These are phyloP conservation scores for Typhlomys cinereus DNA, from an alignment of 2,113 vertebrate genomes.

Conservation along the genomic window DNA sequence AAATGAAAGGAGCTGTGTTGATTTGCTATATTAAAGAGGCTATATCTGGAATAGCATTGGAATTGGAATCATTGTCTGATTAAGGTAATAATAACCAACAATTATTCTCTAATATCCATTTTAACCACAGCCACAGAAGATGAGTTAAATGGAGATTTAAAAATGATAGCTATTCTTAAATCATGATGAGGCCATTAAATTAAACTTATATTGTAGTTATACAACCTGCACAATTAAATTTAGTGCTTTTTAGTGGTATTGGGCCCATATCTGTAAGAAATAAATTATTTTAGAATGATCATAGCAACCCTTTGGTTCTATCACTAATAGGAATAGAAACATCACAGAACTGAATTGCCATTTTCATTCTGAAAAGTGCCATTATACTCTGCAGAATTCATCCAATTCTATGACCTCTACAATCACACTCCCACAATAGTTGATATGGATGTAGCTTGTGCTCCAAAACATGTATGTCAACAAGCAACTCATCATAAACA, in stretches of 20 bases:
- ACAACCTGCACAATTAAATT: neutral
- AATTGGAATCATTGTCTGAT: neutral
- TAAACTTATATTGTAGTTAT: neutral
- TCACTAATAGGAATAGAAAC: neutral
- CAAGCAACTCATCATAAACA: neutral
- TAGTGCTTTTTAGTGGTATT: constrained; percentile 2
- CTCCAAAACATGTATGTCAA: neutral
- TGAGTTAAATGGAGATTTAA: neutral
- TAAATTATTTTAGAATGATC: neutral
- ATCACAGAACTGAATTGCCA: neutral
- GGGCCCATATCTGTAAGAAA: neutral
- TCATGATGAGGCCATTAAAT: neutral
- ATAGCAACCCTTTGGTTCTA: neutral
- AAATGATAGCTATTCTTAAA: neutral
- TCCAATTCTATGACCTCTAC: neutral
- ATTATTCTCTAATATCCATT: neutral
- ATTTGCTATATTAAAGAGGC: neutral
- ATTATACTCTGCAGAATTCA: neutral
- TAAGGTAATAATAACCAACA: neutral
- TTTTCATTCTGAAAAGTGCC: neutral
- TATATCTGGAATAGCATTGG: neutral
- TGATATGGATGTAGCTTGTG: neutral
- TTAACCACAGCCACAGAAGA: neutral
- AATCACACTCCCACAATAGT: neutral
- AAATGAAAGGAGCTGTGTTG: neutral